phyloP scores from a whole-genome alignment of 2,888 invertebrate genomes.

The Lithophane semibrunnea region DNA sequence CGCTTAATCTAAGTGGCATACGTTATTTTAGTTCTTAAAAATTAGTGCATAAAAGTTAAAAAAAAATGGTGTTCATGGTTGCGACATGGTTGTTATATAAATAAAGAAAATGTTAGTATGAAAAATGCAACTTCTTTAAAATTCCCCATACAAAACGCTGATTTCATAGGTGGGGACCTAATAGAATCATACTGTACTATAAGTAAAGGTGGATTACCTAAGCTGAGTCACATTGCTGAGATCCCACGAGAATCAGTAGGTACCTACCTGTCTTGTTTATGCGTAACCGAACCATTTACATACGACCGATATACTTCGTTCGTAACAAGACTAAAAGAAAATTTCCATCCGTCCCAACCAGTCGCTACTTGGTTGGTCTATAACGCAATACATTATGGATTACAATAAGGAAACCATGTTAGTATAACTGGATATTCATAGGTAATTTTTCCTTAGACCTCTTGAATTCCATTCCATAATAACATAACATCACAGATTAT shows the following conservation, averaged over 20 bases:
- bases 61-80: no score
- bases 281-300: conserved; percentile 27
- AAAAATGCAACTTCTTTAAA: no score
- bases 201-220: conserved; percentile 18
- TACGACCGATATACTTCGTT: conserved; percentile 24
- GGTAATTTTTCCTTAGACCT: conserved; percentile 6
- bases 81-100: no score
- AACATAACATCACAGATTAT: background rate
- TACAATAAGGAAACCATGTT: conserved; percentile 48
- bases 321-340: conserved; percentile 33
- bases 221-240: background rate
- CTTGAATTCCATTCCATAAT: background rate
- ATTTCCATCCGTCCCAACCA: conserved; percentile 32
- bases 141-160: no score
- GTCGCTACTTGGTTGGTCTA: background rate
- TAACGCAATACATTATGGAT: conserved; percentile 29
- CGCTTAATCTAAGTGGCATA: no score
- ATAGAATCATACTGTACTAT: background rate
- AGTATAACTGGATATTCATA: conserved; percentile 10
- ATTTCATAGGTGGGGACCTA: no score
- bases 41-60: no score
- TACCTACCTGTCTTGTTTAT: conserved; percentile 1
- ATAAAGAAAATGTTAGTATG: no score
- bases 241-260: conserved; percentile 32
- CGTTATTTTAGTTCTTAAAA: no score